Evolutionary conservation across 2,888 invertebrate genomes (phyloP).

Genomic region (Opisthograptis luteolata): DNA sequence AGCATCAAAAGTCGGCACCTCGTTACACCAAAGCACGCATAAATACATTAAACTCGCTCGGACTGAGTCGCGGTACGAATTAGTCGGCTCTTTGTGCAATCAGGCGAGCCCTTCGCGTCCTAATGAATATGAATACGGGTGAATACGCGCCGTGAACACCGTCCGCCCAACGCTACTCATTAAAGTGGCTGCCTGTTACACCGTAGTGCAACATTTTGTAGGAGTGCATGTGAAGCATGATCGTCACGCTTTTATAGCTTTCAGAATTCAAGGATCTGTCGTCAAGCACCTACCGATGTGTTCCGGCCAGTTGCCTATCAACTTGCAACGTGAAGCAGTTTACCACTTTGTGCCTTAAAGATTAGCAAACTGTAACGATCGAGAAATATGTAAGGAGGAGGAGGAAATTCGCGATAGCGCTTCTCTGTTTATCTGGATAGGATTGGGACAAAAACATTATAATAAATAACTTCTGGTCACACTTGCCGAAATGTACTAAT

Average conservation of each 20-base stretch:
- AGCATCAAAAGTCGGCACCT: slow-evolving; percentile 43
- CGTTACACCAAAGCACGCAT: slow-evolving; percentile 56
- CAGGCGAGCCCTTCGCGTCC: slow-evolving; percentile 79
- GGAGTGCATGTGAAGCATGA: background rate
- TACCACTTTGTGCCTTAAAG: too few relatives aligned
- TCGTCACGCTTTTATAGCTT: background rate
- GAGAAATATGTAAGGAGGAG: too few relatives aligned
- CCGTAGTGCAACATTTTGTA: slow-evolving; percentile 25
- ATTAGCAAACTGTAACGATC: too few relatives aligned
- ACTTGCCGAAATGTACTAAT: too few relatives aligned
- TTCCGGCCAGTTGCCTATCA: too few relatives aligned
- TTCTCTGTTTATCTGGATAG: too few relatives aligned
- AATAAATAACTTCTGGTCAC: too few relatives aligned
- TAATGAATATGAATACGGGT: slow-evolving; percentile 82
- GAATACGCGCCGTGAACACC: slow-evolving; percentile 62
- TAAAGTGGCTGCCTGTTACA: slow-evolving; percentile 52
- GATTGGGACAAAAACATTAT: too few relatives aligned
- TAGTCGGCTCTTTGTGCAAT: slow-evolving; percentile 84
- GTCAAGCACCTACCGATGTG: too few relatives aligned
- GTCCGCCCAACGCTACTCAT: slow-evolving; percentile 66
- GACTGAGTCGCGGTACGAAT: slow-evolving; percentile 74
- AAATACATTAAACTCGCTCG: slow-evolving; percentile 69
- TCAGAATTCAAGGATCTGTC: too few relatives aligned
- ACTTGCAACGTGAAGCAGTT: too few relatives aligned
- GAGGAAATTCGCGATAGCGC: too few relatives aligned